These are phyloP conservation scores for Coranthus polyacanthus DNA, from an alignment of 2,797 vertebrate genomes.

Conservation along the genomic window DNA sequence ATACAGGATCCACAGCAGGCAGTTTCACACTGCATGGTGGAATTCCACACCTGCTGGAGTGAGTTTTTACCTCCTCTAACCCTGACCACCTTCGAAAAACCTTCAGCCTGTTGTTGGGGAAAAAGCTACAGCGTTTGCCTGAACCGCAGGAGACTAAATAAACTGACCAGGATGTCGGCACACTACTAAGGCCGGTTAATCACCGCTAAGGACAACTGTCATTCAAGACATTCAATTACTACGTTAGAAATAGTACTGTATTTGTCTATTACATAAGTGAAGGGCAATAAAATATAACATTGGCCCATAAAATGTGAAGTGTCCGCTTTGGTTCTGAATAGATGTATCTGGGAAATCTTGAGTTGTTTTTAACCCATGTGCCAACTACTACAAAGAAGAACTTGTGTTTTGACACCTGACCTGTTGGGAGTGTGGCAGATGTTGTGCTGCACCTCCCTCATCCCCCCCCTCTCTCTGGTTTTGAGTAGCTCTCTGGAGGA, in stretches of 20 bases:
- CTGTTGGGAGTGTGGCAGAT: conserved; percentile 30
- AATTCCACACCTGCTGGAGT: conserved; percentile 66
- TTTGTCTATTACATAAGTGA: not conserved
- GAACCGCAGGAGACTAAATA: not conserved
- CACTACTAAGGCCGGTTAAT: not conserved
- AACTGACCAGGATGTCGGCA: not conserved
- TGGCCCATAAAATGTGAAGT: conserved; percentile 1
- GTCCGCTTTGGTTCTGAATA: conserved; percentile 3
- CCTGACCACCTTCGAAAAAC: conserved; percentile 5
- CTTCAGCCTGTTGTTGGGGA: conserved; percentile 15
- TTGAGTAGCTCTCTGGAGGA: conserved; percentile 17
- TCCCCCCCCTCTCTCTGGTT: not conserved
- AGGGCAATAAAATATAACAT: not conserved
- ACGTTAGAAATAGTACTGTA: not conserved
- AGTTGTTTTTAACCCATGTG: conserved; percentile 1
- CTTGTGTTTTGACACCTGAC: conserved; percentile 37
- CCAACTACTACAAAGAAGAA: conserved; percentile 12
- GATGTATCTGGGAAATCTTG: conserved; percentile 25
- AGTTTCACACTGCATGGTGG: conserved; percentile 35
- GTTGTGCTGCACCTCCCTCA: conserved; percentile 11
- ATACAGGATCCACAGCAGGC: conserved; percentile 16
- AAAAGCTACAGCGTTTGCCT: not conserved
- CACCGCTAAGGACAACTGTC: not conserved
- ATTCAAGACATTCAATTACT: not conserved
- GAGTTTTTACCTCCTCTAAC: not conserved